phyloP scores from a whole-genome alignment of 1,140 invertebrate genomes.

The Caerostris extrusa region DNA sequence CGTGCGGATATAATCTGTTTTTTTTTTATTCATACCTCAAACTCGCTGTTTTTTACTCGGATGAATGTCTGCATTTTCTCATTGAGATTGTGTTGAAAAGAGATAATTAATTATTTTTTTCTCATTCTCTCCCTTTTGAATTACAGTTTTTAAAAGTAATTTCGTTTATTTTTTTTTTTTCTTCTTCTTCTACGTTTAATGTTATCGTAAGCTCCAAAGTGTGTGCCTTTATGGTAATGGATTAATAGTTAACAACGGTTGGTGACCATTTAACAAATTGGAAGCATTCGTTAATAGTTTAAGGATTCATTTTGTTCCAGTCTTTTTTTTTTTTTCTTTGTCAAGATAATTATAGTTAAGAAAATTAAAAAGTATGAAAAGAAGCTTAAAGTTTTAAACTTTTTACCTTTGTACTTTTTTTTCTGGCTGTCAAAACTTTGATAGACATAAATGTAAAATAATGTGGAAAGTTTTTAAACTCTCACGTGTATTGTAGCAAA shows the following conservation, averaged over 20 bases:
- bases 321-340: no score
- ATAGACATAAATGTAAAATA: no score
- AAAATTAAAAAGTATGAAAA: no score
- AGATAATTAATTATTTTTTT: conserved; percentile 51
- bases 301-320: neutral
- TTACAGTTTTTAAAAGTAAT: neutral
- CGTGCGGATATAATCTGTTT: conserved; percentile 38
- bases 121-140: neutral
- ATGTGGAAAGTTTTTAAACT: no score
- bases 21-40: neutral
- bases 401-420: no score
- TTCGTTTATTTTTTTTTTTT: no score
- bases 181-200: no score
- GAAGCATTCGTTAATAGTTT: neutral
- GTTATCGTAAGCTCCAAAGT: neutral
- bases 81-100: conserved; percentile 19
- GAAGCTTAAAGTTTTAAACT: no score
- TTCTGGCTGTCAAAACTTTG: no score
- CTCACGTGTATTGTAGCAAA: no score
- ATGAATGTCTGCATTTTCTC: conserved; percentile 11
- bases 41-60: neutral
- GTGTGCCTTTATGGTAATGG: conserved; percentile 1
- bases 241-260: neutral
- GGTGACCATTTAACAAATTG: neutral
- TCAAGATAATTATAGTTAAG: no score